Conservation (phyloP, 2,888 invertebrate genomes). For the Macaria notata region DNA sequence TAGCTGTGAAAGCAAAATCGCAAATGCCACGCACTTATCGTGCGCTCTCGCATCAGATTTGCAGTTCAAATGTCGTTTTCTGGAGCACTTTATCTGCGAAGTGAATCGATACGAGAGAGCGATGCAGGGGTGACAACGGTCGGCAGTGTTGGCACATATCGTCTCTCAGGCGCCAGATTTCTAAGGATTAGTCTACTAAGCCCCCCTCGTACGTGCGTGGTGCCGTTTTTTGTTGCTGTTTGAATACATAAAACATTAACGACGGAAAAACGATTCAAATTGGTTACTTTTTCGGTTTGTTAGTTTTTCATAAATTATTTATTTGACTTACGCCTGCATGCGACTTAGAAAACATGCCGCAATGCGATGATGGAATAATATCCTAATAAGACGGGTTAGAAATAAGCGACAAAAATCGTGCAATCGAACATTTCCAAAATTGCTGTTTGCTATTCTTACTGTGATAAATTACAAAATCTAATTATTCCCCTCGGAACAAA, state of each 20-base stretch:
- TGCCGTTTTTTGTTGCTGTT: slow-evolving; percentile 23
- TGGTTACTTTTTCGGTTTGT: neutral
- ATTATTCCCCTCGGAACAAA: slow-evolving; percentile 27
- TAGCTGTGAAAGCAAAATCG: neutral
- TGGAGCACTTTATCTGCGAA: slow-evolving; percentile 32
- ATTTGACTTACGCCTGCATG: neutral
- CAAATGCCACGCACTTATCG: slow-evolving; percentile 3
- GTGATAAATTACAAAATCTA: too few species aligned
- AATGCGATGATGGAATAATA: too few species aligned
- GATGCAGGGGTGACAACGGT: slow-evolving; percentile 43
- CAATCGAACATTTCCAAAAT: too few species aligned
- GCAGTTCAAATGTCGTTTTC: slow-evolving; percentile 16
- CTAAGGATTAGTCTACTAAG: slow-evolving; percentile 38
- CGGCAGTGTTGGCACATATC: slow-evolving; percentile 56
- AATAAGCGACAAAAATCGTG: too few species aligned
- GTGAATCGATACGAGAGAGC: slow-evolving; percentile 35
- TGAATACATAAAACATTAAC: slow-evolving; percentile 20
- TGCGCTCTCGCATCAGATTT: slow-evolving; percentile 8
- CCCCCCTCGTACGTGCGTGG: slow-evolving; percentile 19
- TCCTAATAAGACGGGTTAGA: too few species aligned
- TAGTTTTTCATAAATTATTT: slow-evolving; percentile 3
- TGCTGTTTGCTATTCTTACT: too few species aligned
- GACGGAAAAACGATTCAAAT: slow-evolving; percentile 1
- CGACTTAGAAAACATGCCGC: too few species aligned
- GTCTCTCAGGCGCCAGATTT: slow-evolving; percentile 48